Evolutionary conservation across 2,113 vertebrate species (phyloP), one percentile per base, ranked within the genome.

Genomic region (Chaenogobius annularis): DNA sequence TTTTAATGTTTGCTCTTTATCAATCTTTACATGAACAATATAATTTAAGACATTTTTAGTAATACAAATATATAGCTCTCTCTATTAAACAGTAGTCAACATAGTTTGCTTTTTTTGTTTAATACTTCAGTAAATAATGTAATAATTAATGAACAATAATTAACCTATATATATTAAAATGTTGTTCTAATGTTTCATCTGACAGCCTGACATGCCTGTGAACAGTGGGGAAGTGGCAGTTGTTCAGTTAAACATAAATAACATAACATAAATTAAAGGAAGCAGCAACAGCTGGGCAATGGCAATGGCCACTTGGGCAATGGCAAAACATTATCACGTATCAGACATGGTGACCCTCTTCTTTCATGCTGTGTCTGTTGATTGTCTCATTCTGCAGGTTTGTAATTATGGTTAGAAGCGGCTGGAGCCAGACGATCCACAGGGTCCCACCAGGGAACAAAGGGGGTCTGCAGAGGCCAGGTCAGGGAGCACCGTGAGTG

Each of bases 391-490:
- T 90, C 81, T 82, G 83, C 82, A 92, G 91, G 90, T 90, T 79
- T 91, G 81, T 86, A 91, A 92, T 93, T 90, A 89, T 81, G 82
- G 77, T 87, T 89, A 87, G 75, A 85, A 87, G 87, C 85, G 81
- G 86, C 83, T 85, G 90, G 90, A 90, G 90, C 87, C 86, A 91
- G 88, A 85, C 83, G 74, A 84, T 90, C 84, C 80, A 68, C 61
- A 80, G 83, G 88, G 85, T 87, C 84, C 89, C 87, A 75, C 66
- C 65, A 83, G 73, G 78, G 84, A 92, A 90, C 91, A 90, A 86
- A 87, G 80, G 68, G 23, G 74, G 69, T 77, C 75, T 52, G 58
- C 52, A 6, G 69, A 88, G 74, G 61, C 4, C 74, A 85, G 76
- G 78, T 82, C 75, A 82, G 72, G 78, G 75, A 78, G 82, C 80